These are phyloP conservation scores for Drosophila athabasca DNA, from an alignment of 1,140 invertebrate species.

Conservation along the genomic window DNA sequence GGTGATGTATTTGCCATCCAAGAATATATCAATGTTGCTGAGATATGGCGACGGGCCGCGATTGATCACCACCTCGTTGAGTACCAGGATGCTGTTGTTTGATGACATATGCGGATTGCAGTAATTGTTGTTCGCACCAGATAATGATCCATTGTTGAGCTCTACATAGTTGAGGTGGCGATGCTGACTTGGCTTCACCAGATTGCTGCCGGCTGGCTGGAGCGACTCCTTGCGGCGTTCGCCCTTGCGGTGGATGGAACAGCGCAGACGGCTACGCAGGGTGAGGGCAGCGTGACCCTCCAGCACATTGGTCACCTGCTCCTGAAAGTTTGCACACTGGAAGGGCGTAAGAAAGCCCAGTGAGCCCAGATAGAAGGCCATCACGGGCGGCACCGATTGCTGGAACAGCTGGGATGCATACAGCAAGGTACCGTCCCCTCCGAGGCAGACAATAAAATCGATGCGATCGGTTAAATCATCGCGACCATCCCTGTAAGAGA, in stretches of 20 bases:
- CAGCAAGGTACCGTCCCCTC: conserved; percentile 97
- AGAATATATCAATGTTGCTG: conserved; percentile 96
- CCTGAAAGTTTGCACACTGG: conserved; percentile 96
- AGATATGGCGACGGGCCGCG: conserved; percentile 96
- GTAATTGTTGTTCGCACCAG: conserved; percentile 33
- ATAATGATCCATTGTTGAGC: conserved; percentile 22
- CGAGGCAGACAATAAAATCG: conserved; percentile 97
- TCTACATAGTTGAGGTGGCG: conserved; percentile 40
- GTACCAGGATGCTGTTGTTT: conserved; percentile 85
- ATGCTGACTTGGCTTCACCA: conserved; percentile 41
- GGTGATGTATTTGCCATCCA: conserved; percentile 97
- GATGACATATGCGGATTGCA: conserved; percentile 21
- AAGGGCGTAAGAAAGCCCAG: conserved; percentile 98
- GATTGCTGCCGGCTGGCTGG: conserved; percentile 33
- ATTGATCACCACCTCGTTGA: conserved; percentile 98
- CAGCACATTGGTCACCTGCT: conserved; percentile 95
- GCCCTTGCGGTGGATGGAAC: conserved; percentile 91
- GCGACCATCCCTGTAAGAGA: conserved; percentile 88
- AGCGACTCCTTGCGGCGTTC: conserved; percentile 74
- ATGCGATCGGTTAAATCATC: conserved; percentile 96
- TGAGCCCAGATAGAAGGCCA: conserved; percentile 98
- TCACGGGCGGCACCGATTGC: conserved; percentile 98
- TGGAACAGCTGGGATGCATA: conserved; percentile 97
- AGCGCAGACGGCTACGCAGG: conserved; percentile 93
- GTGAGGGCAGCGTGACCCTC: conserved; percentile 96